These are phyloP conservation scores for Neodiprion pinetum DNA, from an alignment of 1,140 invertebrate species.

Conservation along the genomic window DNA sequence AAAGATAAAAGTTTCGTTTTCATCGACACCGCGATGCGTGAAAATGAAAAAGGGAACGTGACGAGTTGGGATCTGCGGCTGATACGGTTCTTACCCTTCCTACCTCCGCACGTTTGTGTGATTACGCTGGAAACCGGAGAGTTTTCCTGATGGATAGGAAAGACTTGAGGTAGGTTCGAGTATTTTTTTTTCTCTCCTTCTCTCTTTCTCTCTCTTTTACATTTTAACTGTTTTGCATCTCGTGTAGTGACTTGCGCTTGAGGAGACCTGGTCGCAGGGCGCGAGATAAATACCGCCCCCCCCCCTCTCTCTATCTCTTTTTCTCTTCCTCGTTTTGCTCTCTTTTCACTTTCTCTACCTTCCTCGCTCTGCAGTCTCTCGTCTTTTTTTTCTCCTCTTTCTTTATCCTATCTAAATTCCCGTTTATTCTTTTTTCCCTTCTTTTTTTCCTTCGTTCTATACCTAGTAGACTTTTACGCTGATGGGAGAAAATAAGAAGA, in stretches of 20 bases:
- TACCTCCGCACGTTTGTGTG: background rate
- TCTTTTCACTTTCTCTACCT: background rate
- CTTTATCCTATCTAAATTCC: background rate
- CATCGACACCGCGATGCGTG: too few species aligned
- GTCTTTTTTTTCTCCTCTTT: background rate
- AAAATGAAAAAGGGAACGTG: background rate
- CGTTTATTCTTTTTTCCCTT: background rate
- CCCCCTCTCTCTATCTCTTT: background rate
- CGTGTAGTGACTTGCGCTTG: too few species aligned
- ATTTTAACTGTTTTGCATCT: background rate
- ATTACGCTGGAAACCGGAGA: background rate
- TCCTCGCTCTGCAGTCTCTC: background rate
- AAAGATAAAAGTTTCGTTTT: too few species aligned
- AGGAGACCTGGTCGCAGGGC: too few species aligned
- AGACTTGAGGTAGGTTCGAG: too few species aligned
- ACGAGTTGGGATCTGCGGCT: background rate
- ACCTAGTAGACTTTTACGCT: conserved; percentile 33
- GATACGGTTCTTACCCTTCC: background rate
- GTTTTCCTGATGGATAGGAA: background rate
- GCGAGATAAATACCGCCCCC: too few species aligned
- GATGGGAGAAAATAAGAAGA: conserved; percentile 28
- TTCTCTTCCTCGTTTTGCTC: background rate
- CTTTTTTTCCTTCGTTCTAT: conserved; percentile 11
- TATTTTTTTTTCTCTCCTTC: background rate
- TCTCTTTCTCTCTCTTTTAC: background rate